Base-by-base conservation (phyloP, 2,797 vertebrate genomes). In the Pangasius sanitwongsei region DNA sequence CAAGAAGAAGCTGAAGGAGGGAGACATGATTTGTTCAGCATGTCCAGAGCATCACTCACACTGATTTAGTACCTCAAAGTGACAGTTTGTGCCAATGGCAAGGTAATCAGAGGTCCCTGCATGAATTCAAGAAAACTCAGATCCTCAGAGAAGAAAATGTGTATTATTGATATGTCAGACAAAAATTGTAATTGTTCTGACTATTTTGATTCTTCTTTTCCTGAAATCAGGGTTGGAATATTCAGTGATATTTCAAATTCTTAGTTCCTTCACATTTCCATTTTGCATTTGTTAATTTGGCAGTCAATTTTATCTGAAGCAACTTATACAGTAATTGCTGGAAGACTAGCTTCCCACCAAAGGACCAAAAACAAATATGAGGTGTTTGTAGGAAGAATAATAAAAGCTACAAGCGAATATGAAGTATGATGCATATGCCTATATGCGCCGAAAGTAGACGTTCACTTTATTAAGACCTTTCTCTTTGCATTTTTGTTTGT, bases 11-110 rank as follows among this genome's bases (percentile, higher is more conserved):
- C 92, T 89, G 91, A 84, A 93, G 94, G 92, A 93, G 91, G 91
- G 93, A 92, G 94, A 94, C 95, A 95, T 94, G 91, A 94, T 95
- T 94, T 94, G 91, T 91, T 92, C 92, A 93, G 92, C 93, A 92
- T 92, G 92, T 94, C 93, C 92, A 91, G 3, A 50, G 90, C 92
- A 92, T 86, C 87, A 86, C 90, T 93, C 93, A 91, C 92, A 92
- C 93, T 93, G 93, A 93, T 93, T 95, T 90, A 93, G 92, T 94
- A 87, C 88, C 94, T 93, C 92, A 92, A 92, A 91, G 94, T 91
- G 92, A 94, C 92, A 95, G 92, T 89, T 93, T 91, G 89, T 57
- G 91, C 90, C 67, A 87, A 41, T 84, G 91, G 91, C 69, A 92
- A 89, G 91, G 89, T 92, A 89, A 89, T 87, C 88, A 89, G 90